phyloP scores from a whole-genome alignment of 92 coral and sea anemone genomes.

The Actinostola sp. region DNA sequence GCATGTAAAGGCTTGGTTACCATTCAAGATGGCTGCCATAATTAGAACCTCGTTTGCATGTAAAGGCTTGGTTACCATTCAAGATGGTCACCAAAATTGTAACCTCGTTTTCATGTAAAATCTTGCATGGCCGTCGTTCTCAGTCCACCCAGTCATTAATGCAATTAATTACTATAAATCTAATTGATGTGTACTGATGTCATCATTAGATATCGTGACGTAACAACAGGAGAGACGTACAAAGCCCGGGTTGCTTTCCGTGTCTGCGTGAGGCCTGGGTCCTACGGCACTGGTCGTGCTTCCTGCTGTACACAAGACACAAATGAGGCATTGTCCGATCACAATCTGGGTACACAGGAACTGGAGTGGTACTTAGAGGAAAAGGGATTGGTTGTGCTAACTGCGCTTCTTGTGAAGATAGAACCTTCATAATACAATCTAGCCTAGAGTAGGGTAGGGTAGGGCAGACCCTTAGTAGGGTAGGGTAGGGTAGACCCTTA shows the following conservation, averaged over 20 bases:
- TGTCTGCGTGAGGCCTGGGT: conserved; percentile 86
- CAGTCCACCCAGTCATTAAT: too few species aligned
- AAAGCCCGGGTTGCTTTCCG: conserved; percentile 89
- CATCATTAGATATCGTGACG: conserved; percentile 78
- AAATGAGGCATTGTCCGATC: conserved; percentile 77
- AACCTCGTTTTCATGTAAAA: too few species aligned
- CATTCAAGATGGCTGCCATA: too few species aligned
- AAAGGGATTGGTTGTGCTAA: conserved; percentile 65
- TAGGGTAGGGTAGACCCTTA: too few species aligned
- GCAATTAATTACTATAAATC: too few species aligned
- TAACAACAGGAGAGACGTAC: conserved; percentile 77
- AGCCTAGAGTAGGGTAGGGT: too few species aligned
- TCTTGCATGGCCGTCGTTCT: too few species aligned
- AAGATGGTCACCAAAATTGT: too few species aligned
- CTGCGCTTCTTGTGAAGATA: conserved; percentile 70
- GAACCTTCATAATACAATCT: conserved; percentile 55
- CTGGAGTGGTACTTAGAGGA: conserved; percentile 82
- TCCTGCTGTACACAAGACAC: conserved; percentile 63
- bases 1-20: too few species aligned
- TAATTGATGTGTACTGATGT: conserved; percentile 31
- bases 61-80: too few species aligned
- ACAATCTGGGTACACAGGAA: conserved; percentile 80
- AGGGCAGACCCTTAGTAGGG: too few species aligned
- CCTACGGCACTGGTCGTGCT: conserved; percentile 75
- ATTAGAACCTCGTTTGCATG: too few species aligned